Percentiles rank a stretch among this genome's conserved stretches.
phyloP scores from a whole-genome alignment of 2,113 vertebrate genomes.

The Fulmarus glacialis region DNA sequence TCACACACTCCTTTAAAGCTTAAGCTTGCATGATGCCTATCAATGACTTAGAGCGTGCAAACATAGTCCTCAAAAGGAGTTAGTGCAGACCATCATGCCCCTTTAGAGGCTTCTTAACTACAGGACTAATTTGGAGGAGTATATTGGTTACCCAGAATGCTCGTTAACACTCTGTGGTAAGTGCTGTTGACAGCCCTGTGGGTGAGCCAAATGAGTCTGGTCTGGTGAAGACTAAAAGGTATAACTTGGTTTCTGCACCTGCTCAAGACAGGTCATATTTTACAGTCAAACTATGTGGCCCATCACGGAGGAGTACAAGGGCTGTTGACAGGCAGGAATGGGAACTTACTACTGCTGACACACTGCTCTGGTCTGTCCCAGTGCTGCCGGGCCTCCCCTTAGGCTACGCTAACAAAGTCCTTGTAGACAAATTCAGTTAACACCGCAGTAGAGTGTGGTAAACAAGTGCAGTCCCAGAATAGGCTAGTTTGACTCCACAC shows the following conservation, averaged over 20 bases:
- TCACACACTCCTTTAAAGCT: not conserved
- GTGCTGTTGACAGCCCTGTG: accelerated
- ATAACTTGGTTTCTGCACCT: not conserved
- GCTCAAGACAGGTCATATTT: not conserved
- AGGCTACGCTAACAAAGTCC: accelerated
- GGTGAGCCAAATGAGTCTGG: not conserved
- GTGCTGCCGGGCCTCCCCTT: not conserved
- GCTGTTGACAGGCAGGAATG: not conserved
- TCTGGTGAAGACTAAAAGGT: not conserved
- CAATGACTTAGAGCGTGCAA: not conserved
- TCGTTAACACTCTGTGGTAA: accelerated
- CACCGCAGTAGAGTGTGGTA: accelerated
- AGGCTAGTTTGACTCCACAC: not conserved
- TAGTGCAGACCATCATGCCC: not conserved
- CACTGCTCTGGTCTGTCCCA: not conserved
- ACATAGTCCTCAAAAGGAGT: not conserved
- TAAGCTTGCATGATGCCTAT: not conserved
- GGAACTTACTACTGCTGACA: not conserved
- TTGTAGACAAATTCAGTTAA: accelerated
- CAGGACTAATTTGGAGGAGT: not conserved
- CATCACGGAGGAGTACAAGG: accelerated
- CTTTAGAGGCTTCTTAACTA: not conserved
- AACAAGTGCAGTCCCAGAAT: not conserved
- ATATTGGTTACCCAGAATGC: not conserved
- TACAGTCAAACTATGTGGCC: not conserved